Percentiles rank a stretch among this genome's conserved stretches.
Conservation (phyloP, 1,140 invertebrate species). For the Diplogasteroides magnus region DNA sequence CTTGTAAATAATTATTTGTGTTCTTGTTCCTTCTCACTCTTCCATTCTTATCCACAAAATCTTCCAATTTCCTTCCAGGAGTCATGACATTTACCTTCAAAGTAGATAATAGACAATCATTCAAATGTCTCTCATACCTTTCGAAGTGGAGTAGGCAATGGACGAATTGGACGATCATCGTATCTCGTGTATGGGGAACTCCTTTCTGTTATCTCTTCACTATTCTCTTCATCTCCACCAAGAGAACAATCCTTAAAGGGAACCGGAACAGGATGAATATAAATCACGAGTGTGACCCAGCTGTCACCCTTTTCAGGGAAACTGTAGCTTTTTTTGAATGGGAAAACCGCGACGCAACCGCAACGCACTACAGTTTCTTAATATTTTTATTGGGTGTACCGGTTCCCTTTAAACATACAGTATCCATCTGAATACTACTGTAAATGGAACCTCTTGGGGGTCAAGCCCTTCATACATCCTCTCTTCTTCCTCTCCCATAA, state of each 20-base stretch:
- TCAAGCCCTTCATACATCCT: no score
- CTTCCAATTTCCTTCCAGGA: not conserved
- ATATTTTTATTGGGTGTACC: no score
- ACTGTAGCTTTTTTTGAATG: no score
- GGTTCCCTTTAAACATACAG: no score
- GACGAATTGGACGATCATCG: not conserved
- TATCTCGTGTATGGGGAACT: not conserved
- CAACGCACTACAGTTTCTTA: no score
- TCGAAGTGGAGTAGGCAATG: not conserved
- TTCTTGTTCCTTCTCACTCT: slow-evolving; percentile 5
- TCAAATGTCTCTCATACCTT: not conserved
- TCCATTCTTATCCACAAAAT: slow-evolving; percentile 5
- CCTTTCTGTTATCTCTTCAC: not conserved
- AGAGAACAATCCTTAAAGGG: not conserved
- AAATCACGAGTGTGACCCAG: no score
- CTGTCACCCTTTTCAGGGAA: no score
- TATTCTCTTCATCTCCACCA: not conserved
- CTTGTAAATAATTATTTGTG: not conserved
- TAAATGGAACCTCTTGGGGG: no score
- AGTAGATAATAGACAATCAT: not conserved
- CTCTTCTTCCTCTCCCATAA: no score
- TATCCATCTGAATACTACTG: no score
- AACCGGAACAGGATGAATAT: no score
- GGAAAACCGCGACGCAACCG: no score
- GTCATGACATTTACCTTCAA: not conserved